Conservation (phyloP, 2,113 vertebrate species). For the Anseranas semipalmata region DNA sequence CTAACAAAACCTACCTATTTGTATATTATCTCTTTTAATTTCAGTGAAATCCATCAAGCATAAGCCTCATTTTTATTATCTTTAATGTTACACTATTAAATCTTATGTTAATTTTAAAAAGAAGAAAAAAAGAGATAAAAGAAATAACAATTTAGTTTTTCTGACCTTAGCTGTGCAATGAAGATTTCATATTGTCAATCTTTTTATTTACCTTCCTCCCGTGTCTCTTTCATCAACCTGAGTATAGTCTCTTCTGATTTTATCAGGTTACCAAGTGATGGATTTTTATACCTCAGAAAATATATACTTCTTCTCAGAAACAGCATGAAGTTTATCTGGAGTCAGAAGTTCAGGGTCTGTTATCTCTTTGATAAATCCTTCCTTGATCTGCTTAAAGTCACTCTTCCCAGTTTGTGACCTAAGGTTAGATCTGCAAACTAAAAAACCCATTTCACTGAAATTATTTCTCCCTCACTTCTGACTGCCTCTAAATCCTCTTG, state of each 20-base stretch:
- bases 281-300: neutral
- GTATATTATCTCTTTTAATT: neutral
- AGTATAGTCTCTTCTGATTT: neutral
- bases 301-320: neutral
- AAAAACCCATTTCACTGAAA: neutral
- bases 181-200: neutral
- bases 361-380: constrained; percentile 10
- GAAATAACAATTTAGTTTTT: neutral
- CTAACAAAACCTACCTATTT: neutral
- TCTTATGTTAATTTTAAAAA: neutral
- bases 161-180: neutral
- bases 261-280: neutral
- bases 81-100: neutral
- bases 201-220: neutral
- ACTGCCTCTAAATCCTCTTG: neutral
- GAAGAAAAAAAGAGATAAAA: neutral
- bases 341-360: neutral
- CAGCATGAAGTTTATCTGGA: neutral
- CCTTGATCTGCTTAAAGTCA: constrained; percentile 11
- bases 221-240: neutral
- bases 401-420: neutral
- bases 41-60: neutral
- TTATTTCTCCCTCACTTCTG: neutral
- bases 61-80: neutral
- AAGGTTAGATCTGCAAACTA: constrained; percentile 5